These are phyloP conservation scores for Ligdia adustata DNA, from an alignment of 2,888 invertebrate species.

Conservation along the genomic window DNA sequence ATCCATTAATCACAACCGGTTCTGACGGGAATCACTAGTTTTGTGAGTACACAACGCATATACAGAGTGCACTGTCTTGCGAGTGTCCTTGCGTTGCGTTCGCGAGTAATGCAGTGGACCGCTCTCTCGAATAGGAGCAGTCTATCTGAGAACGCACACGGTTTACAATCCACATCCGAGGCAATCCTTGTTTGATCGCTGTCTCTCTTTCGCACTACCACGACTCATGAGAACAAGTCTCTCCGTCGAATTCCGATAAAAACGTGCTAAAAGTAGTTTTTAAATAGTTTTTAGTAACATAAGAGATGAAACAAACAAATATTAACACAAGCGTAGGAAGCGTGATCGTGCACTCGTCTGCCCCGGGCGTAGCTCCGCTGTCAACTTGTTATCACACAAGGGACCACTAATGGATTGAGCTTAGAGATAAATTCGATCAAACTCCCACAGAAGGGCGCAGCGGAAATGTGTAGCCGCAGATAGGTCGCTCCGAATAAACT, in stretches of 20 bases:
- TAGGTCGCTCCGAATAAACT: constrained; percentile 43
- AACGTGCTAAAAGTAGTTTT: no score
- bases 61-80: constrained; percentile 31
- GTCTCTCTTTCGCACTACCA: neutral
- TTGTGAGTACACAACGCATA: constrained; percentile 44
- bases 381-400: constrained; percentile 70
- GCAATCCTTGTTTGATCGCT: no score
- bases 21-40: constrained; percentile 48
- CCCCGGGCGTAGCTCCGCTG: constrained; percentile 55
- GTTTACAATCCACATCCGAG: no score
- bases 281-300: no score
- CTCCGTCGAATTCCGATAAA: no score
- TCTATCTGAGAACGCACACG: no score
- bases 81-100: constrained; percentile 21
- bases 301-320: no score
- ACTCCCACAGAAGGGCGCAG: constrained; percentile 67
- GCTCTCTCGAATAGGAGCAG: constrained; percentile 26
- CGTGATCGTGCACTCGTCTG: constrained; percentile 29
- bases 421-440: constrained; percentile 75
- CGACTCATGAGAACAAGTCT: no score
- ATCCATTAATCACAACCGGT: constrained; percentile 54
- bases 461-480: constrained; percentile 64
- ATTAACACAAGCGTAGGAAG: no score
- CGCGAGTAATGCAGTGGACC: constrained; percentile 1
- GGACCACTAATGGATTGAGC: constrained; percentile 74